phyloP scores from a whole-genome alignment of 2,113 vertebrate species.

The Nothocercus nigrocapillus region DNA sequence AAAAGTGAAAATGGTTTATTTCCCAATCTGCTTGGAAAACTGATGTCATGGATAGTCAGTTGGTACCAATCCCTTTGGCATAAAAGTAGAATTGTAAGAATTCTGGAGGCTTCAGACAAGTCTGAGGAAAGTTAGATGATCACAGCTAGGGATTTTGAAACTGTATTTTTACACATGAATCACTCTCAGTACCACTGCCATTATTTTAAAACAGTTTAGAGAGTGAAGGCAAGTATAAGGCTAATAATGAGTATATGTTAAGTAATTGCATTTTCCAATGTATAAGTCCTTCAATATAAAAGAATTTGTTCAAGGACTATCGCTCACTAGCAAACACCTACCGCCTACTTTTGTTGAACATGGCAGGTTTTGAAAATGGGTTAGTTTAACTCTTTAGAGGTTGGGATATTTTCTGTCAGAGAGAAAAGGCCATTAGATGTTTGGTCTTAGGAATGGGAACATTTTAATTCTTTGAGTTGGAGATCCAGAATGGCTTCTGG shows the following conservation, averaged over 20 bases:
- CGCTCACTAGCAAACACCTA: neutral
- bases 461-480: neutral
- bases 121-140: neutral
- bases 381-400: neutral
- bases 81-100: neutral
- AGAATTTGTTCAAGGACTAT: neutral
- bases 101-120: neutral
- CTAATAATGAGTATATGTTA: too few relatives aligned
- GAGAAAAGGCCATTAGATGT: neutral
- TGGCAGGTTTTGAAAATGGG: fast-evolving
- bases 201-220: neutral
- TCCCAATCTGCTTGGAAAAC: neutral
- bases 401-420: neutral
- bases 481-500: neutral
- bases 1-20: neutral
- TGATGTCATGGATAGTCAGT: neutral
- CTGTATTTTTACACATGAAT: neutral
- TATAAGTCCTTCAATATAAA: neutral
- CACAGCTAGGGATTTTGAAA: neutral
- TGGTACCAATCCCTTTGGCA: neutral
- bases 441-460: neutral
- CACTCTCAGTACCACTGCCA: neutral
- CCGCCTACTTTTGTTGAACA: neutral
- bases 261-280: neutral
- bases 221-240: neutral